Base-by-base conservation (phyloP, 2,797 vertebrate species). In the Mastacembelus armatus region DNA sequence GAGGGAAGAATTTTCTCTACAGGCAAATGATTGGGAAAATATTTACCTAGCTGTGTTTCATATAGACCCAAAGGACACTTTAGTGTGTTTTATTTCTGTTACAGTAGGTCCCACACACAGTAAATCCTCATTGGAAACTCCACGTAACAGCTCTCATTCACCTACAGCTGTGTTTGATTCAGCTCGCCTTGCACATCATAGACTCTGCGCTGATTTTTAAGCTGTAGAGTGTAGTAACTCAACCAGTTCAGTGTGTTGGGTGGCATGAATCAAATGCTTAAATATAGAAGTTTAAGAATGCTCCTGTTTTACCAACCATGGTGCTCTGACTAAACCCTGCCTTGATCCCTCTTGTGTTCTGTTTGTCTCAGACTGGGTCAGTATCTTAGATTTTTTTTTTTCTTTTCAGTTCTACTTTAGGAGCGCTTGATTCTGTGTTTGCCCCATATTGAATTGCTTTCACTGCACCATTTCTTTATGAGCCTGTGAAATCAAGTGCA, bases 361-460 rank as follows among this genome's bases (percentile, higher is more conserved):
- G 85, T 86, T 84, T 78, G 81, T 85, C 78, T 81, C 64, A 76
- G 65, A 88, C 74, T 74, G 68, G 83, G 64, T 85, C 78, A 82
- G 87, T 78, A 57, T 57, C 54, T 63, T 70, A 68, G 77, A 66
- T 64, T 44, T 38, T 67, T 55, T 56, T 32, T 26, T 77, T 79
- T 76, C 27, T 61, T 84, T 86, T 86, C 52, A 83, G 84, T 86
- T 86, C 77, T 86, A 88, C 91, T 90, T 86, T 70, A 78, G 85
- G 88, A 84, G 81, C 80, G 65, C 89, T 91, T 90, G 89, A 90
- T 89, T 89, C 72, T 70, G 60, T 77, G 69, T 88, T 86, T 77
- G 61, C 75, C 62, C 64, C 56, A 44, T 71, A 58, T 62, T 83
- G 69, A 82, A 66, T 81, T 72, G 60, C 55, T 85, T 81, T 77